These are phyloP conservation scores for Epizoanthus illoricatus DNA, from an alignment of 92 coral and sea anemone genomes.

Conservation along the genomic window DNA sequence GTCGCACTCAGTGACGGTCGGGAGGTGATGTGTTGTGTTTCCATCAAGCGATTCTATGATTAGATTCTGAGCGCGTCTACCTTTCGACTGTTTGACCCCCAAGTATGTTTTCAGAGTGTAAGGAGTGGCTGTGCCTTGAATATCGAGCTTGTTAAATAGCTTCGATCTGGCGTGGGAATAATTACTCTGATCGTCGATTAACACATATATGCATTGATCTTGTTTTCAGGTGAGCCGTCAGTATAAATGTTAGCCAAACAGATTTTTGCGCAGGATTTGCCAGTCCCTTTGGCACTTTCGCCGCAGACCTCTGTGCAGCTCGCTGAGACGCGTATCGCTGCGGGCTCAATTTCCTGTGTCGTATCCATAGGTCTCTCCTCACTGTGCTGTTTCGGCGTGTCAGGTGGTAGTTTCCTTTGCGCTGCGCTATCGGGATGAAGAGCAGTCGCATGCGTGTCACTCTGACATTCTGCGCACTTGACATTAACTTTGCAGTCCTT, in stretches of 20 bases:
- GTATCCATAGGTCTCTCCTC: slow-evolving; percentile 32
- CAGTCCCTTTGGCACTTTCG: slow-evolving; percentile 15
- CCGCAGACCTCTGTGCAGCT: slow-evolving; percentile 59
- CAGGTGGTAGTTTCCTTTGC: not conserved
- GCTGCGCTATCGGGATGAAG: slow-evolving; percentile 30
- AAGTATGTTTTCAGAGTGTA: slow-evolving; percentile 60
- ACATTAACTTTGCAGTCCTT: slow-evolving; percentile 40
- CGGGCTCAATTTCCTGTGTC: not conserved
- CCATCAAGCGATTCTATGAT: slow-evolving; percentile 47
- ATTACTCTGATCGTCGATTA: slow-evolving; percentile 54
- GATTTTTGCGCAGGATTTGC: slow-evolving; percentile 57
- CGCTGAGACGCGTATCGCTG: slow-evolving; percentile 5
- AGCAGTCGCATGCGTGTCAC: slow-evolving; percentile 44
- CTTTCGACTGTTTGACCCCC: slow-evolving; percentile 29
- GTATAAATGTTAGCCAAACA: slow-evolving; percentile 53
- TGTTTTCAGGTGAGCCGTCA: slow-evolving; percentile 32
- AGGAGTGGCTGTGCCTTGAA: slow-evolving; percentile 37
- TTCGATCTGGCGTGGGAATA: slow-evolving; percentile 45
- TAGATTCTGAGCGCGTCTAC: slow-evolving; percentile 54
- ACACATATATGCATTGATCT: slow-evolving; percentile 34
- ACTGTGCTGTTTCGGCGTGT: slow-evolving; percentile 34
- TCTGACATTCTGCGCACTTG: slow-evolving; percentile 38
- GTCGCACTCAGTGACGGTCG: slow-evolving; percentile 30
- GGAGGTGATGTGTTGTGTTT: not conserved
- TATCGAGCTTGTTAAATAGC: slow-evolving; percentile 41